Conservation (phyloP, 1,140 invertebrate species). For the Meteorus sp. region DNA sequence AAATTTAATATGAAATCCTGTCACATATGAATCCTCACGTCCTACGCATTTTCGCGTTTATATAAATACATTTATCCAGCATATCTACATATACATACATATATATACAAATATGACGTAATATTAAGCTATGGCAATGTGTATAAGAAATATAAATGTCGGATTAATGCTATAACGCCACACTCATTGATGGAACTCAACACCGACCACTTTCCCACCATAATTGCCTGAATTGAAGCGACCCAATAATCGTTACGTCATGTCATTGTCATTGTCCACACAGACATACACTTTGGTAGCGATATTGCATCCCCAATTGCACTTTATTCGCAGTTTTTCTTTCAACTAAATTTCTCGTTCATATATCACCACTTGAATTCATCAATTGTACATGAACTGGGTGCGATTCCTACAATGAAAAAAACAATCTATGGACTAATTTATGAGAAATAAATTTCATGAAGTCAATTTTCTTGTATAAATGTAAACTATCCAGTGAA, state of each 20-base stretch:
- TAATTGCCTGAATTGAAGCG: constrained; percentile 52
- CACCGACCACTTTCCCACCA: constrained; percentile 41
- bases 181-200: constrained; percentile 16
- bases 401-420: too few relatives aligned
- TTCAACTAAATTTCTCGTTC: too few relatives aligned
- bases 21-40: background rate
- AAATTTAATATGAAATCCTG: too few relatives aligned
- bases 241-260: constrained; percentile 47
- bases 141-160: constrained; percentile 11
- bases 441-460: too few relatives aligned
- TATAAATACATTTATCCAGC: too few relatives aligned
- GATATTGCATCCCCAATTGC: background rate
- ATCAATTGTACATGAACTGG: too few relatives aligned
- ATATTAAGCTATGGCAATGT: constrained; percentile 3
- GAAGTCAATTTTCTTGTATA: too few relatives aligned
- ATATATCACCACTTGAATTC: too few relatives aligned
- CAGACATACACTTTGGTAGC: background rate
- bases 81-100: too few relatives aligned
- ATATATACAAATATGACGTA: constrained; percentile 10
- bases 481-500: too few relatives aligned
- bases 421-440: too few relatives aligned
- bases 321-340: background rate
- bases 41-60: constrained; percentile 3
- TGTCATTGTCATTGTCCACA: constrained; percentile 13
- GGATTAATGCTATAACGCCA: constrained; percentile 14